Evolutionary conservation across 2,797 vertebrate genomes (phyloP), one percentile per base, ranked within the genome.

Genomic region (Epinephelus coioides): DNA sequence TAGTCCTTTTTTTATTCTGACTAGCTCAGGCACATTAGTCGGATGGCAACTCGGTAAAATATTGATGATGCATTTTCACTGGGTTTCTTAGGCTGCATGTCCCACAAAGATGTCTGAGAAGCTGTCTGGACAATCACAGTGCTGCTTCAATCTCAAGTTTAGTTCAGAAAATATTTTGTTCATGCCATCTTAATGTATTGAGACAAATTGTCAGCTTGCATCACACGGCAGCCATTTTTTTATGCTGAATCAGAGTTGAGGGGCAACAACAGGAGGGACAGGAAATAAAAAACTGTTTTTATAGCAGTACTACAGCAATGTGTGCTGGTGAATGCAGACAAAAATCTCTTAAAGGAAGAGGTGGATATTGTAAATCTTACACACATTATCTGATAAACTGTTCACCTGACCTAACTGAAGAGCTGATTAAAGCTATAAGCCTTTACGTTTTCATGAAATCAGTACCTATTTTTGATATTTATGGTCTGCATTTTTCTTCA

Each of bases 61-160:
- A 92, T 90, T 87, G 57, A 93, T 93, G 86, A 88, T 78, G 83
- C 69, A 49, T 85, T 84, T 87, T 79, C 57, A 17, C 63, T 46
- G 79, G 57, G 49, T 68, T 81, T 78, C 65, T 79, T 55, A 66
- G 30, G 62, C 51, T 50, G 51, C 27, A 59, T 59, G 75, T 75
- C 73, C 65, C 38, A 68, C 50, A 71, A 72, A 77, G 69, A 68
- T 70, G 77, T 79, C 56, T 56, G 53, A 65, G 40, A 73, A 82
- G 69, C 65, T 53, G 77, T 76, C 46, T 46, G 56, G 62, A 56
- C 67, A 77, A 77, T 80, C 64, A 57, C 50, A 13, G 66, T 49
- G 27, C 51, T 44, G 76, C 63, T 78, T 80, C 57, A 62, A 68
- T 69, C 75, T 86, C 67, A 56, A 64, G 46, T 78, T 83, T 46